Evolutionary conservation across 1,140 invertebrate genomes (phyloP), one percentile per base, ranked within the genome.

Genomic region (Cydia fagiglandana): DNA sequence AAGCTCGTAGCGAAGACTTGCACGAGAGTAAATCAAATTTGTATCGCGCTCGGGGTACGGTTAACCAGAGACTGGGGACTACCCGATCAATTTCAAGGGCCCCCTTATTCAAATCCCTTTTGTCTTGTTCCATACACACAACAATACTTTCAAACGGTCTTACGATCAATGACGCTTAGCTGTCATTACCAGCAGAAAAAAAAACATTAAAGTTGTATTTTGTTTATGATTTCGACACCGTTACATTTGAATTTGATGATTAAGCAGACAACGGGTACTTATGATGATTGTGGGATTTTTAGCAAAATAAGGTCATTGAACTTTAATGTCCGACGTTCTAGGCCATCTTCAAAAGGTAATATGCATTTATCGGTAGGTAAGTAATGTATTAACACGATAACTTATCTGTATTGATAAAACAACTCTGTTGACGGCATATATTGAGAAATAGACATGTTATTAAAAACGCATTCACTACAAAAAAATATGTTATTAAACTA

Each of bases 31-130:
- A 91, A 88, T 91, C 86, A 88, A 89, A 91, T 92, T 91, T 92
- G 88, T 86, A 83, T 81, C 79, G 82, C 77, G 84, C 84, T 85
- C 85, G 81, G 86, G 88, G 87, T 78, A 84, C 83, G 84, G 84
- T 89, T 88, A 91, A 90, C 88, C 88, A 87, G 87, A 86, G 84
- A 80, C 85, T 88, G 87, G 91, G 91, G 89, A 88, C 85, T 81
- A 84, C 79, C 73, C 91, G 91, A 92, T 92, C 91, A 91, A 92
- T 92, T 92, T 91, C 91, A 91, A 91, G 86, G 84, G 84, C 82
- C 88, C 88, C 88, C 86, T 86, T 88, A 92, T 90, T 89, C 89
- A 89, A 91, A 92, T 91, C 89, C 87, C 88, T 88, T 90, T 88
- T 91, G 88, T 92, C 89, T 91, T 88, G 88, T 90, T 91, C 86